Evolutionary conservation across 2,113 vertebrate genomes (phyloP), one percentile per base, ranked within the genome.

Genomic region (Acinonyx jubatus): DNA sequence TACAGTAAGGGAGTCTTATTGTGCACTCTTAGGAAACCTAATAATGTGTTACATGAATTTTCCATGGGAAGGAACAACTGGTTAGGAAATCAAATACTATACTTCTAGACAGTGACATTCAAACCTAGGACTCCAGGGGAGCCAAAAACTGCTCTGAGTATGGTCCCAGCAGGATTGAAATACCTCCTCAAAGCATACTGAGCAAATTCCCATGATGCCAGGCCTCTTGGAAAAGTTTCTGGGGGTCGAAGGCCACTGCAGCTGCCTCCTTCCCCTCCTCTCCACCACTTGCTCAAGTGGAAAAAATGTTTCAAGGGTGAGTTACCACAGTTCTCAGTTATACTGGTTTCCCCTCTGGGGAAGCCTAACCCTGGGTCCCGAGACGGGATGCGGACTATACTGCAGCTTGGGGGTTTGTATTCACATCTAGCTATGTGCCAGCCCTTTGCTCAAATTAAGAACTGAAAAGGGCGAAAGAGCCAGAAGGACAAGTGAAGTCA

Each of bases 51-150:
- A 85, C 48, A 69, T 93, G 95, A 97, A 96, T 96, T 98, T 98
- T 98, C 98, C 98, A 98, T 87, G 96, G 95, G 92, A 97, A 96
- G 95, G 92, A 97, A 92, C 97, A 98, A 97, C 96, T 97, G 97
- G 84, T 57, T 83, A 95, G 96, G 98, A 98, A 98, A 98, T 95
- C 78, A 97, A 98, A 98, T 95, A 96, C 92, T 78, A n/a, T 38
- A 79, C 76, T 96, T 89, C 96, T 97, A 89, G 85, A 96, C 83
- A 92, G 89, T 89, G 97, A 96, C 82, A 95, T 91, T 89, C 66
- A 96, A 98, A 94, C 96, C 96, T 41, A 73, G 94, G 95, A 89
- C 95, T 96, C 94, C 73, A 95, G 81, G 84, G 88, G 92, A 95
- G 94, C 96, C 94, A 69, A 91, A 96, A 94, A n/a, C 68, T 78